Evolutionary conservation across 2,797 vertebrate species (phyloP).

Genomic region (Orestias chungarensis): DNA sequence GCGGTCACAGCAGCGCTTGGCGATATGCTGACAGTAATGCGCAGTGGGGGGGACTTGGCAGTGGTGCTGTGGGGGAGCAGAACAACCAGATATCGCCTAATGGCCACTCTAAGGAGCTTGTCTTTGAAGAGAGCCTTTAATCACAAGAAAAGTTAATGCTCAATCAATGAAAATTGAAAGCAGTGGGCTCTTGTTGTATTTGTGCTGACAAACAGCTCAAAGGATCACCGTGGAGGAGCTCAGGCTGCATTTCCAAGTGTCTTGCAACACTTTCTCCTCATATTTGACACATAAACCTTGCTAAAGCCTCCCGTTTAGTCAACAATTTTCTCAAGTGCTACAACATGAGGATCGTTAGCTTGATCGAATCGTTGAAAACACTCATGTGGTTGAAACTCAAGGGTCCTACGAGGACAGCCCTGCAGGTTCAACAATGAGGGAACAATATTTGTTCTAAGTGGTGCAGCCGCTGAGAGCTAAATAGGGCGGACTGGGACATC

Average conservation of each 20-base stretch:
- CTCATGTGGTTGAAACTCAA: neutral
- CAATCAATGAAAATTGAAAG: slow-evolving; percentile 77
- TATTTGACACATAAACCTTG: slow-evolving; percentile 34
- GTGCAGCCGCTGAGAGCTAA: neutral
- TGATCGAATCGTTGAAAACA: slow-evolving; percentile 33
- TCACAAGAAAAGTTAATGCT: slow-evolving; percentile 68
- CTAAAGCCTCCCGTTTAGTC: slow-evolving; percentile 33
- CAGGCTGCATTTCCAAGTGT: slow-evolving; percentile 61
- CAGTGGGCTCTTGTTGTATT: slow-evolving; percentile 54
- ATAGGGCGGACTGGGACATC: neutral
- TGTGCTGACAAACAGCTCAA: slow-evolving; percentile 77
- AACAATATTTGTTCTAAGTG: neutral
- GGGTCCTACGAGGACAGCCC: too few species aligned
- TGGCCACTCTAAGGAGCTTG: slow-evolving; percentile 32
- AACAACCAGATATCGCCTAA: slow-evolving; percentile 28
- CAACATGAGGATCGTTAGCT: slow-evolving; percentile 26
- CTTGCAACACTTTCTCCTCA: slow-evolving; percentile 66
- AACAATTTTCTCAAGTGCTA: slow-evolving; percentile 21
- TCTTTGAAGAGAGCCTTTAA: slow-evolving; percentile 52
- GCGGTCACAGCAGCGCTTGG: slow-evolving; percentile 15
- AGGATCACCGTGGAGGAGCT: slow-evolving; percentile 59
- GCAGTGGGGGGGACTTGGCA: neutral
- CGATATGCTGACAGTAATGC: slow-evolving; percentile 48
- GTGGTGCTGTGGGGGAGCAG: neutral
- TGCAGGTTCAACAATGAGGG: neutral